Evolutionary conservation across 2,888 invertebrate species (phyloP), one percentile per base, ranked within the genome.

Genomic region (Hemicrepidius hirtus): DNA sequence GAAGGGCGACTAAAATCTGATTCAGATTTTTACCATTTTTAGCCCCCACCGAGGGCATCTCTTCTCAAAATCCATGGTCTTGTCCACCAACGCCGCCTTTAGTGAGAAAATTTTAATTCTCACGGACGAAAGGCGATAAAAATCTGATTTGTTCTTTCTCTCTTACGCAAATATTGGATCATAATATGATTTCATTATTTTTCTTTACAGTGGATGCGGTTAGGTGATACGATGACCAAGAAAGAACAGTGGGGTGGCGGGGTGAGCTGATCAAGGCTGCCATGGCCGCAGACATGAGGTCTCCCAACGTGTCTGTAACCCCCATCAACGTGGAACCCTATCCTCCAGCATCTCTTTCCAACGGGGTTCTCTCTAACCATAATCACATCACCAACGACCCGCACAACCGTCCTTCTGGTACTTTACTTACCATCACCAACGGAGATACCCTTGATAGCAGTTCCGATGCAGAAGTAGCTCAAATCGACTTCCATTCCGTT

Each of bases 391-490:
- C 82, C 75, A 80, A 72, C 28, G 63, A 76, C 72, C 55, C 68
- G 24, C 71, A 65, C 37, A 67, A 69, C 6, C 66, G 70, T 21
- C 73, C 77, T 37, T 55, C 68, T 16, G 60, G 28, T 66, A 62
- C 65, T 20, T 40, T 64, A 9, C 18, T 57, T 63, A 60, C 68
- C 3, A 59, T 65, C 41, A 69, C 41, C 41, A 71, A 70, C 62
- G 71, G 71, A n/a, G 83, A 82, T 66, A 73, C 87, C 32, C 87
- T 88, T 75, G 93, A 93, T 84, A 92, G 92, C 81, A 91, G 91
- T 83, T 91, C 91, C 74, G 94, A 94, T 84, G 93, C 93, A n/a
- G 94, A 94, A 85, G 92, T 94, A 81, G 93, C 94, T 82, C 92
- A 92, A 82, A 93, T 94, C 76, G 93, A 94, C 84, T 93, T 94